Evolutionary conservation across 2,888 invertebrate genomes (phyloP), one percentile per base, ranked within the genome.

Genomic region (Spicauda simplicius): DNA sequence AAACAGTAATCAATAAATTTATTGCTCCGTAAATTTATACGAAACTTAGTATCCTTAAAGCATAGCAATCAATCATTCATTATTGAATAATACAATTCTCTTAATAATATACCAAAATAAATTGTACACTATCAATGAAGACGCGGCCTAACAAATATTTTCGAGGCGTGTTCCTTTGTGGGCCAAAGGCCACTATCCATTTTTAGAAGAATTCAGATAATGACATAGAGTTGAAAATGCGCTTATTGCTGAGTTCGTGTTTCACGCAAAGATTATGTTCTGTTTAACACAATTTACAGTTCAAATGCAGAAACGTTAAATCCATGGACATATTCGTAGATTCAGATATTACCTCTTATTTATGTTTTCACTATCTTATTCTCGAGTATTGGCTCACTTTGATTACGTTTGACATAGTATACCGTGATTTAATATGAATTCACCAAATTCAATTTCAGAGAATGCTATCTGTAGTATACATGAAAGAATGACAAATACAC

Each of bases 121-220:
- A 45, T 25, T 16, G 41, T 54, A 54, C 4, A 25, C 0, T 14
- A n/a, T n/a, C 18, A 45, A 54, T 57, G 48, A 12, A 16, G 56
- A 11, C 18, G 8, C 56, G 19, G 56, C 37, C 56, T 56, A 45
- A 64, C n/a, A 16, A 19, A 50, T 20, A 25, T 50, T 64, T 52
- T 20, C 16, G 18, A 58, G 53, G 56, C 53, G 62, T 62, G 62
- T 62, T 53, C 18, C 20, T 41, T 50, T 52, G 58, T 41, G 41
- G 58, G 37, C 25, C 41, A 58, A 58, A 58, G 58, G 58, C 25
- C 53, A 25, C 14, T 58, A 37, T 58, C 64, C 58, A 64, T 64
- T 64, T 64, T 64, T 64, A 64, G 64, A 58, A 58, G 58, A 64
- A 52, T 37, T 64, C 25, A 53, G 33, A 56, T 62, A 62, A 59